Evolutionary conservation across 2,888 invertebrate species (phyloP), one percentile per base, ranked within the genome.

Genomic region (Cenopis cana): DNA sequence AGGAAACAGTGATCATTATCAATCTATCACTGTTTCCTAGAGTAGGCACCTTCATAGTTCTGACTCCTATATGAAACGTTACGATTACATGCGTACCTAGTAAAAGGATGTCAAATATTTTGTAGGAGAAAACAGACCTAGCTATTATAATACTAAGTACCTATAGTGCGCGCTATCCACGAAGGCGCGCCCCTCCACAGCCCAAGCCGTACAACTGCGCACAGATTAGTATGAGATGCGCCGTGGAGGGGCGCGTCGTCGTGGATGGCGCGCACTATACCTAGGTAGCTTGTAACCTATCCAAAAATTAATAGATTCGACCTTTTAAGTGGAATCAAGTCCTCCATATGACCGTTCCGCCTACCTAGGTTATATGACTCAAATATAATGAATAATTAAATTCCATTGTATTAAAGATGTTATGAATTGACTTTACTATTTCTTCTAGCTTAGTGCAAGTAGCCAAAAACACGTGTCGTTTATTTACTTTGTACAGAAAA

Each of bases 301-400:
- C 62, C 62, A 20, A 36, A 50, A 62, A 62, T 52, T 33, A 54
- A 38, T 64, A 52, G 36, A 64, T 64, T 54, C 38, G 64, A 54
- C 64, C 64, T 64, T 64, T 54, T 38, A 64, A 64, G 50, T 64
- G 64, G 54, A 64, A 64, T 54, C 64, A 64, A 64, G 64, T 54
- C 52, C 50, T 61, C 61, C 52, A 54, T 38, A 10, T 54, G 64
- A 54, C 36, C 24, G 36, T 54, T 24, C 41, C 46, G 50, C 29
- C 62, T 18, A 52, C 52, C 52, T 52, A 38, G 20, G 36, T 36
- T 20, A 52, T 36, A 49, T 54, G 54, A 52, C 20, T 54, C 52
- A 54, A 38, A 38, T 38, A 17, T 24, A 38, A 64, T 11, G 24
- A 52, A 52, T 64, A 64, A 50, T 50, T 8, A 50, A 50, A 62